These are phyloP conservation scores for Sphecodes monilicornis DNA, from an alignment of 2,888 invertebrate genomes.

Conservation along the genomic window DNA sequence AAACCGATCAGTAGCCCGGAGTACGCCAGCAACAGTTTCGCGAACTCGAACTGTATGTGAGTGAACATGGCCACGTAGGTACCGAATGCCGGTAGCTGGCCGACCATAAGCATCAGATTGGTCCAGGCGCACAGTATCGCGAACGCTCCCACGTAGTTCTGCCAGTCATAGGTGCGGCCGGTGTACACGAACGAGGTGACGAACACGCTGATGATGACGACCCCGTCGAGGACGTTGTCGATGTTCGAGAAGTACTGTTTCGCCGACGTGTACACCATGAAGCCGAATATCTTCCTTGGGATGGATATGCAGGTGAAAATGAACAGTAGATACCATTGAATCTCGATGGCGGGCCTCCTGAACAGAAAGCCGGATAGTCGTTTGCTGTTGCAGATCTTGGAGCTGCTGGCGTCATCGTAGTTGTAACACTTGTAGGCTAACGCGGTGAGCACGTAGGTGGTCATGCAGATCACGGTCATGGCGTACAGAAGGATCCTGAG, in stretches of 20 bases:
- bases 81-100: conserved; percentile 84
- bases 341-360: conserved; percentile 77
- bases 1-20: conserved; percentile 84
- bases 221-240: conserved; percentile 82
- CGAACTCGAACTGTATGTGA: conserved; percentile 84
- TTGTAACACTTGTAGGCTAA: conserved; percentile 82
- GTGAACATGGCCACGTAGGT: conserved; percentile 85
- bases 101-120: conserved; percentile 84
- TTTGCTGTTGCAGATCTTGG: conserved; percentile 78
- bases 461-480: conserved; percentile 81
- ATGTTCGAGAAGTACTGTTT: conserved; percentile 82
- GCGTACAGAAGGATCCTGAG: conserved; percentile 80
- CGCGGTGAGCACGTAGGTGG: conserved; percentile 81
- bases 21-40: conserved; percentile 83
- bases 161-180: conserved; percentile 81
- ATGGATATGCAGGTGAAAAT: conserved; percentile 81
- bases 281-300: conserved; percentile 82
- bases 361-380: conserved; percentile 78
- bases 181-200: conserved; percentile 82
- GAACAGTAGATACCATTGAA: conserved; percentile 80
- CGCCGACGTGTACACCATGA: conserved; percentile 81
- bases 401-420: conserved; percentile 71
- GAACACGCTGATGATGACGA: conserved; percentile 81
- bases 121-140: conserved; percentile 84
- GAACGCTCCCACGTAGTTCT: conserved; percentile 83